Evolutionary conservation across 2,888 invertebrate genomes (phyloP).

Genomic region (Cotesia congregata): DNA sequence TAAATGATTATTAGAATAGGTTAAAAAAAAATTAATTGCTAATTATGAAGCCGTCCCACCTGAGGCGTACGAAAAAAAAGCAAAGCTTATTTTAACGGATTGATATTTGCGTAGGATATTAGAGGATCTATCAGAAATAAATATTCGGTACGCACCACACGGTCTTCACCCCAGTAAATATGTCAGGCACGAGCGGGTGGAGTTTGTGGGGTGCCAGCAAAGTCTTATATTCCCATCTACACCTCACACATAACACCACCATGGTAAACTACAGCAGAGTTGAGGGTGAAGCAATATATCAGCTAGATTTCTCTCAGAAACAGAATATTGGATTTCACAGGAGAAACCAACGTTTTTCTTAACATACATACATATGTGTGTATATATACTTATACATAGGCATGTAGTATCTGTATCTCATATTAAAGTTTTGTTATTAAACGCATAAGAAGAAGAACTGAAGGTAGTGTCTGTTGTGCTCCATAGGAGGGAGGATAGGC

Average conservation of each 20-base stretch:
- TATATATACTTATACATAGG: neutral
- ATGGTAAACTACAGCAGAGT: slow-evolving; percentile 20
- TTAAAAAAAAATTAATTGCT: too few relatives aligned
- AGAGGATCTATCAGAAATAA: slow-evolving; percentile 31
- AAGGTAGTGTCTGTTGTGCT: slow-evolving; percentile 17
- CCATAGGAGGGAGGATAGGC: neutral
- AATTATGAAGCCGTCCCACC: too few relatives aligned
- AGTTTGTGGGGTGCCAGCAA: neutral
- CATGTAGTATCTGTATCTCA: slow-evolving; percentile 1
- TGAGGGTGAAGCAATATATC: slow-evolving; percentile 41
- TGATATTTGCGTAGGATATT: neutral
- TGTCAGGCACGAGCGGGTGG: neutral
- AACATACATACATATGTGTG: neutral
- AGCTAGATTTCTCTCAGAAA: slow-evolving; percentile 41
- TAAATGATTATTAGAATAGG: too few relatives aligned
- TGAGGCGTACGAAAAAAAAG: neutral
- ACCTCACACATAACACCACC: neutral
- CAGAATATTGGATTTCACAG: slow-evolving; percentile 43
- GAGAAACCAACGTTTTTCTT: slow-evolving; percentile 36
- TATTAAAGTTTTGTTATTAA: slow-evolving; percentile 42
- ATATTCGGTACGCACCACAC: slow-evolving; percentile 34
- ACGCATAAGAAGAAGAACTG: slow-evolving; percentile 13
- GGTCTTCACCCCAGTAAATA: slow-evolving; percentile 1
- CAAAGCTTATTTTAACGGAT: neutral
- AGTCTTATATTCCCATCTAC: neutral